Evolutionary conservation across 2,888 invertebrate genomes (phyloP).

Genomic region (Cenopis cana): DNA sequence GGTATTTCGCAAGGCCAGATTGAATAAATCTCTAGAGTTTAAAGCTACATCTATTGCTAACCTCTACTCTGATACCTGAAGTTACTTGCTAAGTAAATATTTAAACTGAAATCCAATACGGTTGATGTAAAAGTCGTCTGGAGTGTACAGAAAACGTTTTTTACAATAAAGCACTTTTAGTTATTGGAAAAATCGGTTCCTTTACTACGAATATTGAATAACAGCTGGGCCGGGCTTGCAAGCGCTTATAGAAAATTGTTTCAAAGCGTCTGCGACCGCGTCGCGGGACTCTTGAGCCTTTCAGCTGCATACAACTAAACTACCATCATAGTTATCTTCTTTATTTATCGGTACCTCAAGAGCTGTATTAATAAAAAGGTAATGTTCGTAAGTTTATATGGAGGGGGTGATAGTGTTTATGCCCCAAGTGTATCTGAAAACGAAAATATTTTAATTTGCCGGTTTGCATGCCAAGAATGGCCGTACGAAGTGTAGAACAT

Average conservation of each 20-base stretch:
- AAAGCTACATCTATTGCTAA: no score
- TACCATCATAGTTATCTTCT: background rate
- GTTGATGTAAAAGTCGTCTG: background rate
- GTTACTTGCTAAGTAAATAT: background rate
- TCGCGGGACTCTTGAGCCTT: constrained; percentile 41
- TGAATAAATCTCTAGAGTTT: background rate
- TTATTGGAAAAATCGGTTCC: constrained; percentile 62
- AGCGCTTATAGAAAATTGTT: constrained; percentile 66
- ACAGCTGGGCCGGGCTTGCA: constrained; percentile 53
- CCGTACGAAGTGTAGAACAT: no score
- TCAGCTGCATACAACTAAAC: constrained; percentile 2
- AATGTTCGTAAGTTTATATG: no score
- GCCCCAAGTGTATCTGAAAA: no score
- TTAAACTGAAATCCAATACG: constrained; percentile 11
- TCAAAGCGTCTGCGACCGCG: constrained; percentile 63
- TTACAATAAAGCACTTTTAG: constrained; percentile 29
- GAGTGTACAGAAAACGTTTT: background rate
- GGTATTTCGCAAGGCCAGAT: background rate
- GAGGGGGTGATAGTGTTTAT: no score
- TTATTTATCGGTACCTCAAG: background rate
- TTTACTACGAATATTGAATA: constrained; percentile 67
- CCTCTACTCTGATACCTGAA: background rate
- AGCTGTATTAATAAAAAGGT: no score
- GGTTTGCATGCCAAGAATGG: no score
- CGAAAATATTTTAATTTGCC: no score